Base-by-base conservation (phyloP, 2,888 invertebrate species). In the Helleia helle region DNA sequence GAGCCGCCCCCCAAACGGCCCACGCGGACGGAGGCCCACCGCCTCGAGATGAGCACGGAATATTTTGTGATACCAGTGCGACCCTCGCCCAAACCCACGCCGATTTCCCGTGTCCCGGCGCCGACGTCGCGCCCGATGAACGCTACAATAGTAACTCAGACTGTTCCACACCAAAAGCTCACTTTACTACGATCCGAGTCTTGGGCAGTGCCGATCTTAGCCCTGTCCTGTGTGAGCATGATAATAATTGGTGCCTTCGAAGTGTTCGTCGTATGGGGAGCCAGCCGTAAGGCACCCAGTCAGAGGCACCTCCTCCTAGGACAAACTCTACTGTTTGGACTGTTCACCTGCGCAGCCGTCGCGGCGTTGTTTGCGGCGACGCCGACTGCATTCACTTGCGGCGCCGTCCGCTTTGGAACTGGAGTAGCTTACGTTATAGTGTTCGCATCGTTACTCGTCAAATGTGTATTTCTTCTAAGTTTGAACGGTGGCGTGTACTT, bases 401-500 rank as follows among this genome's bases (percentile, higher is more conserved):
- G 93, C 38, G 89, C 93, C 14, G 90, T 93, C 48, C 88, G 95
- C 38, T 91, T 95, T 55, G 93, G 93, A 28, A 91, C 93, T 29
- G 95, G 95, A 38, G 89, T 93, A 9, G 88, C 94, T 5, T 93
- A 94, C 55, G 92, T 95, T 39, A 87, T 96, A 42, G 93, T 96
- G 45, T 97, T 96, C 72, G 93, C 95, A 27, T 93, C 96, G 0
- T 87, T 97, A 37, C 88, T 97, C 56, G 97, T 97, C 50, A 97
- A 97, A 80, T 94, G 96, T 73, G 95, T 97, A 53, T 96, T 97
- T 71, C 88, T 97, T 46, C 90, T 97, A 53, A 95, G 96, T 63
- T 88, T 96, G 47, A 95, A 96, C 74, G 91, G 93, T 40, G 95
- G 94, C 47, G 95, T 96, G 37, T 96, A 97, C 67, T 86, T 97